Conservation (phyloP, 37 sponge, comb jelly and placozoan species). For the Oopsacas minuta region DNA sequence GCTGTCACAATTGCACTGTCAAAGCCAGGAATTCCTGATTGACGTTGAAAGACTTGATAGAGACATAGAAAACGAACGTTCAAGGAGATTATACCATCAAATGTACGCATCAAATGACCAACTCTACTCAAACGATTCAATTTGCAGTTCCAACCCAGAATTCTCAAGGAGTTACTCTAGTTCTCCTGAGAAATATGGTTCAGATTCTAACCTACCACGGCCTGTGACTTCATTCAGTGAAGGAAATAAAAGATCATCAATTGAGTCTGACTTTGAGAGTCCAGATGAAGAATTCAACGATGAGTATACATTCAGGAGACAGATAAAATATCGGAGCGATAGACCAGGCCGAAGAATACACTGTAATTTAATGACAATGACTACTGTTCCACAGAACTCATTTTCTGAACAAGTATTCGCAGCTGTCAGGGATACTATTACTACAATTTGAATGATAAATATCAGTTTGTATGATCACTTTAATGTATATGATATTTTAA, state of each 20-base stretch:
- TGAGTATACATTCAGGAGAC: neutral
- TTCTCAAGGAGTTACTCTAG: neutral
- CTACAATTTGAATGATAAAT: neutral
- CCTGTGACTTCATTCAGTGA: neutral
- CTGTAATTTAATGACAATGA: neutral
- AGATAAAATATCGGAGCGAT: neutral
- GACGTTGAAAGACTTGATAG: neutral
- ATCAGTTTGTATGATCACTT: no score
- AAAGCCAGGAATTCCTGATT: neutral
- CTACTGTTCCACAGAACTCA: neutral
- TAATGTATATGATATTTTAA: no score
- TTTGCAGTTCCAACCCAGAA: neutral
- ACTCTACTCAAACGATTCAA: neutral
- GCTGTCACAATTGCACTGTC: neutral
- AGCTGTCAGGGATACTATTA: neutral
- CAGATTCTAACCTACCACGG: neutral
- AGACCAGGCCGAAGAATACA: neutral
- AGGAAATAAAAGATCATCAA: neutral
- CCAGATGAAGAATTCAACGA: neutral
- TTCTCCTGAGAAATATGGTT: neutral
- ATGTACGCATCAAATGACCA: neutral
- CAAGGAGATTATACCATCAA: neutral
- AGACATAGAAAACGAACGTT: neutral
- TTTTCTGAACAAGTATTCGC: slow-evolving; percentile 17
- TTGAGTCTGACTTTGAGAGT: neutral